Evolutionary conservation across 2,113 vertebrate genomes (phyloP).

Genomic region (Coptodon rendalli): DNA sequence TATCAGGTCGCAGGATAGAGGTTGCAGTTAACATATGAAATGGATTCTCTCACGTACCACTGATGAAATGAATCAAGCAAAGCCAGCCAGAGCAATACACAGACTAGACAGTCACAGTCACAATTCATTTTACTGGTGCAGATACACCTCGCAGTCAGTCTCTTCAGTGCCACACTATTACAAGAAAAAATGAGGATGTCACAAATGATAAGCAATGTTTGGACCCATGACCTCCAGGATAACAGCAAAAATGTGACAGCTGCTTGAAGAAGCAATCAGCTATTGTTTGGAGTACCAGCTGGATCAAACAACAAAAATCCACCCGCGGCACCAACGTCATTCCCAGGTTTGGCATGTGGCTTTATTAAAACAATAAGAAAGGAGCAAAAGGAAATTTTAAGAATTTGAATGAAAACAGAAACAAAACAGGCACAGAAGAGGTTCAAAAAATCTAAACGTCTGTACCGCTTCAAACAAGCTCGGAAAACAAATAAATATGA

Average conservation of each 20-base stretch:
- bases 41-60: constrained; percentile 8
- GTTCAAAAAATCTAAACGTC: not conserved
- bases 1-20: not conserved
- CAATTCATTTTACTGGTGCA: constrained; percentile 31
- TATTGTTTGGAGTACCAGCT: not conserved
- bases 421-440: not conserved
- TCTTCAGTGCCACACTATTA: not conserved
- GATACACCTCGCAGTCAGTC: constrained; percentile 5
- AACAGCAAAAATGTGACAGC: not conserved
- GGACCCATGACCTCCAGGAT: not conserved
- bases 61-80: constrained; percentile 41
- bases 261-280: not conserved
- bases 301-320: not conserved
- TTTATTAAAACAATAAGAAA: not conserved
- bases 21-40: constrained; percentile 26
- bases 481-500: not conserved
- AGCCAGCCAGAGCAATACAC: constrained; percentile 1
- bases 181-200: constrained; percentile 29
- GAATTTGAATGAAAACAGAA: not conserved
- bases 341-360: not conserved
- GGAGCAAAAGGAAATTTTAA: not conserved
- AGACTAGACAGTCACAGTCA: constrained; percentile 28
- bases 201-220: constrained; percentile 10
- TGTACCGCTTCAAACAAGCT: not conserved
- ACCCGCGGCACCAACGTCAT: not conserved